Conservation (phyloP, 2,113 vertebrate species). For the Heloderma charlesbogerti region DNA sequence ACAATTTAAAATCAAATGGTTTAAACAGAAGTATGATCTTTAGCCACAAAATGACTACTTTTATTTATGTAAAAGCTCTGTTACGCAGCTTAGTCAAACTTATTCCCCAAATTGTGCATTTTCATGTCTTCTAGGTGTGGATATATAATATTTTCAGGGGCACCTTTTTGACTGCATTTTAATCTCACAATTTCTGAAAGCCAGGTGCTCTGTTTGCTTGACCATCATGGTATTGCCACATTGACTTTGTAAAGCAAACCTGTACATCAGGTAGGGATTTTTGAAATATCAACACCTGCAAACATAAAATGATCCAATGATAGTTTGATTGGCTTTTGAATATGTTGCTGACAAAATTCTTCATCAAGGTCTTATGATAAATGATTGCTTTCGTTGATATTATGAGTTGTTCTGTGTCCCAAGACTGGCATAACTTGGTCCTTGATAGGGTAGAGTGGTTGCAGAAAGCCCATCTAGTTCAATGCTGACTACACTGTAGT, state of each 20-base stretch:
- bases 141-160: not conserved
- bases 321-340: not conserved
- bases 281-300: not conserved
- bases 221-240: not conserved
- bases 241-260: not conserved
- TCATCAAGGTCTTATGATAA: not conserved
- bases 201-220: not conserved
- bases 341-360: not conserved
- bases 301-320: not conserved
- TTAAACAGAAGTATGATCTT: not conserved
- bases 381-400: not conserved
- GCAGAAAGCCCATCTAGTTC: no score
- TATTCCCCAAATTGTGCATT: not conserved
- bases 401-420: not conserved
- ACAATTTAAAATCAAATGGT: constrained; percentile 7
- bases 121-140: not conserved
- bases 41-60: not conserved
- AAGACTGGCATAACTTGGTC: no score
- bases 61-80: not conserved
- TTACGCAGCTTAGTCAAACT: not conserved
- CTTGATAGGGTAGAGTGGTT: no score
- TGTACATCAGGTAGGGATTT: not conserved
- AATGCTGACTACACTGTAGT: no score
- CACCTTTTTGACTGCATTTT: not conserved
- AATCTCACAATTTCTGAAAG: not conserved